A percentile compares a stretch with the other conserved stretches of the same genome.
Conservation (phyloP, 2,113 vertebrate genomes). For the Apus apus region DNA sequence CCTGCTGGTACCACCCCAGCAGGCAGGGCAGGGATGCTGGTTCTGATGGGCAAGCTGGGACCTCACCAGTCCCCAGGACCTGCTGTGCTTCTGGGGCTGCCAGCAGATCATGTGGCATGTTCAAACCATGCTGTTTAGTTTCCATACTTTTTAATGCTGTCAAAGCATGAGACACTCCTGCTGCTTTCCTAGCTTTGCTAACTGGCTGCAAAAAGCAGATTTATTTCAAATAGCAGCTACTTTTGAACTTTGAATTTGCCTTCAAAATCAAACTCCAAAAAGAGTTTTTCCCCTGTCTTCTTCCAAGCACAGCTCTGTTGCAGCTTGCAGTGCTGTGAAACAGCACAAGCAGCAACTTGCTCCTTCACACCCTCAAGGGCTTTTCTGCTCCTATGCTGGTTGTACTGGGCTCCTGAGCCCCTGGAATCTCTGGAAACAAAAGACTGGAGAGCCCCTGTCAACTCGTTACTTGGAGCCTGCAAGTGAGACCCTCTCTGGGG, state of each 20-base stretch:
- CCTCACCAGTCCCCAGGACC: neutral
- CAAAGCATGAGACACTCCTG: slow-evolving; percentile 20
- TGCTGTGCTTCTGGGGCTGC: neutral
- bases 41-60: neutral
- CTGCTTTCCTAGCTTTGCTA: slow-evolving; percentile 39
- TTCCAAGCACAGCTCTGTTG: neutral
- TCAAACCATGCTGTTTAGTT: slow-evolving; percentile 16
- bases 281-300: neutral
- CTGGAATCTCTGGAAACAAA: neutral
- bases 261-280: neutral
- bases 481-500: neutral
- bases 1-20: neutral
- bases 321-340: neutral
- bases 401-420: rapidly evolving
- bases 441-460: neutral
- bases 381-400: neutral
- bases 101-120: neutral
- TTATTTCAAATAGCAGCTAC: slow-evolving; percentile 12
- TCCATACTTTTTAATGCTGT: slow-evolving; percentile 25
- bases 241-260: neutral
- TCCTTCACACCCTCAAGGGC: neutral
- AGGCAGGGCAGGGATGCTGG: neutral
- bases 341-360: neutral
- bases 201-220: slow-evolving; percentile 36
- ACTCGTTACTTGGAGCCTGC: neutral